Conservation (phyloP, 1,140 invertebrate genomes). For the Heliothis virescens region DNA sequence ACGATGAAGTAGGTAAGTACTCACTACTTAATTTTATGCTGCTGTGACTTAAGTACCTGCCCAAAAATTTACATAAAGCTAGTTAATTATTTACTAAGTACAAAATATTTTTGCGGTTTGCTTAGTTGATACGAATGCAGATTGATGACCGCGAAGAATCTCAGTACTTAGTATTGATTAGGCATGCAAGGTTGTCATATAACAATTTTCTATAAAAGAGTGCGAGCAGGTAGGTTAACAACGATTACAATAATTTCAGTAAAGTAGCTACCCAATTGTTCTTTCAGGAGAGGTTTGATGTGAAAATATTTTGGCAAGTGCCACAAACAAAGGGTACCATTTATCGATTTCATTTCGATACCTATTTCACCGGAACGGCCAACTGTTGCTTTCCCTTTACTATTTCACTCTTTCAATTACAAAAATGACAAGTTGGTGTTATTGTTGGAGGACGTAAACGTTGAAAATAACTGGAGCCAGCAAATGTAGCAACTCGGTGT, state of each 20-base stretch:
- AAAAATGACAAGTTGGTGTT: conserved; percentile 56
- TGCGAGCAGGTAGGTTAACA: too few species aligned
- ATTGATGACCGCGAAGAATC: too few species aligned
- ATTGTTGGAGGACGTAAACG: conserved; percentile 53
- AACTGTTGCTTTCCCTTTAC: conserved; percentile 53
- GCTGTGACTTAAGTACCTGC: too few species aligned
- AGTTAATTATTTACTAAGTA: too few species aligned
- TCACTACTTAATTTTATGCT: too few species aligned
- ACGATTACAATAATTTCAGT: too few species aligned
- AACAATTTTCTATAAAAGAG: too few species aligned
- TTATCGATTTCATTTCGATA: conserved; percentile 29
- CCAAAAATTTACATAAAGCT: too few species aligned
- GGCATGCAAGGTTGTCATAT: too few species aligned
- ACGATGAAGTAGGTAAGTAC: background rate
- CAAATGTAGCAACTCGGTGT: conserved; percentile 77
- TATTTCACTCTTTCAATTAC: conserved; percentile 62
- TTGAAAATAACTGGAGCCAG: conserved; percentile 57
- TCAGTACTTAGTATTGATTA: too few species aligned
- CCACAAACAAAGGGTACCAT: background rate
- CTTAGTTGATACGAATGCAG: too few species aligned
- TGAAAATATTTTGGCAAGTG: conserved; percentile 10
- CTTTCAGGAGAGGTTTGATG: background rate
- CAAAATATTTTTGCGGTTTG: too few species aligned
- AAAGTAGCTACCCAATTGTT: background rate
- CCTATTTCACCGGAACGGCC: conserved; percentile 49